Evolutionary conservation across 2,797 vertebrate genomes (phyloP).

Genomic region (Rhadinocentrus ornatus): DNA sequence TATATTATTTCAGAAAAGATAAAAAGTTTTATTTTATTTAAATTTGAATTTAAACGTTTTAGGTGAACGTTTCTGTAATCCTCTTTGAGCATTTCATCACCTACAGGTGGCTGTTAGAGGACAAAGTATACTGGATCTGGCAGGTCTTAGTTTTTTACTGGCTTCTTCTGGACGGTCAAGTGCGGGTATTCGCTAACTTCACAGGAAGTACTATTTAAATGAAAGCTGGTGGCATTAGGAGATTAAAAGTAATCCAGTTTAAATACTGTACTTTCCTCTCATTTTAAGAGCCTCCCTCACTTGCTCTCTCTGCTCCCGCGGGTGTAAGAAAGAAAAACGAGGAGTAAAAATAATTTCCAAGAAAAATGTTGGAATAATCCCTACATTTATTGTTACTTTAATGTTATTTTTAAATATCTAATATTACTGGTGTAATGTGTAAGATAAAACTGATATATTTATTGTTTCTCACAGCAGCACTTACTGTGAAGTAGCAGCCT

Average conservation of each 20-base stretch:
- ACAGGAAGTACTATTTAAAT: slow-evolving; percentile 40
- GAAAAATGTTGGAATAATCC: too few species aligned
- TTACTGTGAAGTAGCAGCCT: too few species aligned
- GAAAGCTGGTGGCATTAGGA: background rate
- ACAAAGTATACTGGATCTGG: background rate
- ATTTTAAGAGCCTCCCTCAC: slow-evolving; percentile 34
- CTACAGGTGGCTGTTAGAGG: background rate
- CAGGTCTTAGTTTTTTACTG: slow-evolving; percentile 33
- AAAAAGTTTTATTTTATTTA: too few species aligned
- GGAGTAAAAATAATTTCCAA: too few species aligned
- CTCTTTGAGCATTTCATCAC: background rate
- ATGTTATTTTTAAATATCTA: background rate
- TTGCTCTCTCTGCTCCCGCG: background rate
- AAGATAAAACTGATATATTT: too few species aligned
- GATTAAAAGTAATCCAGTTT: slow-evolving; percentile 28
- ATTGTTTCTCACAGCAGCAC: too few species aligned
- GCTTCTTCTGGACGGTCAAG: slow-evolving; percentile 40
- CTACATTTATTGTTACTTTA: too few species aligned
- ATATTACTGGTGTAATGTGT: too few species aligned
- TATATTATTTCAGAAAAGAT: too few species aligned
- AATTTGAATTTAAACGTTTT: too few species aligned
- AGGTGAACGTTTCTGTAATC: background rate
- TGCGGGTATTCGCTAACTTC: slow-evolving; percentile 33
- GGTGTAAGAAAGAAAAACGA: too few species aligned
- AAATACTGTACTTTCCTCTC: slow-evolving; percentile 8